Base-by-base conservation (phyloP, 2,797 vertebrate species). In the Cryptoprocta ferox region DNA sequence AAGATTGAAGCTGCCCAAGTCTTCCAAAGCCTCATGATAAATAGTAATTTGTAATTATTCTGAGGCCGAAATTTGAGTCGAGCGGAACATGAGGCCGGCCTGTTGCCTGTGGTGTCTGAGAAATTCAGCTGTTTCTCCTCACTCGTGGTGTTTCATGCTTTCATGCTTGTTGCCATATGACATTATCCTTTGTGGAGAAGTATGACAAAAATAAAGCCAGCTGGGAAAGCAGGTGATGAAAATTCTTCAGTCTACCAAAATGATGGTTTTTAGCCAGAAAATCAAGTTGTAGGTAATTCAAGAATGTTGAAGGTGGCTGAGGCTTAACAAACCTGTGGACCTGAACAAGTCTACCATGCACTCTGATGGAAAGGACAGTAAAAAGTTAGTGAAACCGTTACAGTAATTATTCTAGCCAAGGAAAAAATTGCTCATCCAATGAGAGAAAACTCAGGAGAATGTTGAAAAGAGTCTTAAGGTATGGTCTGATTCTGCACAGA, bases 201-300 rank as follows among this genome's bases (percentile, higher is more conserved):
- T 63, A 50, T 70, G 70, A 59, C 61, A 16, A 75, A 85, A 50
- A 59, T 37, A 70, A 70, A 35, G 61, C n/a, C 63, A 91, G 4
- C 56, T 35, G 21, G 78, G 50, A 91, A 93, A 42, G 66, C 70
- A 73, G 89, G 63, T 95, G 79, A 80, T 79, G 16, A 63, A 75
- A 66, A 59, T 66, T 48, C 61, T 48, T 6, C 75, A 28, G 78
- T 56, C 68, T 75, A 66, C 79, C 42, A 18, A 81, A 96, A 80
- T 26, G 18, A 35, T 73, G 37, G 3, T 30, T 92, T 96, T 81
- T 79, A 71, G 66, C 42, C 56, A 91, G 91, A 92, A 89, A 95
- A 61, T 28, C 82, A 85, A 66, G 50, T 75, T 48, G 4, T 84
- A 32, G 56, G 37, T 83, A 65, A 79, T 6, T 94, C 61, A 63